A percentile compares a stretch with the other conserved stretches of the same genome.
Conservation (phyloP, 2,888 invertebrate species). For the Therioaphis trifolii region DNA sequence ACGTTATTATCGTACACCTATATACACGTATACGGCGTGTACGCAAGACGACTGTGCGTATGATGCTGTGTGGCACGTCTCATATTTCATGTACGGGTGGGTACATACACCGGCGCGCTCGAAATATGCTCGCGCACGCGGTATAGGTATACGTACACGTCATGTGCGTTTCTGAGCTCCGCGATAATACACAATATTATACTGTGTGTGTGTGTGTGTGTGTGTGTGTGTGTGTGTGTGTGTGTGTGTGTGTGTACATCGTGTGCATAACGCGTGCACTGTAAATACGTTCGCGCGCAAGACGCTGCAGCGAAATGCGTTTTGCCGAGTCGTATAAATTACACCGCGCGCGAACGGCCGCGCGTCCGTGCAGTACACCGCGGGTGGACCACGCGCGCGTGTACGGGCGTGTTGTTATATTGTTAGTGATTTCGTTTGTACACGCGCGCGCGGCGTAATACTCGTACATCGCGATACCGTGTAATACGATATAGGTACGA, state of each 20-base stretch:
- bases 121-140: background rate
- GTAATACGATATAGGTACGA: no score
- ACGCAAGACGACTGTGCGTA: background rate
- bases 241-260: no score
- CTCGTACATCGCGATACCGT: no score
- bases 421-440: no score
- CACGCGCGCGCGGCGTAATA: no score
- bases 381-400: no score
- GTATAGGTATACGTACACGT: background rate
- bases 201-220: background rate
- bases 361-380: no score
- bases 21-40: no score
- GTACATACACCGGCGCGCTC: background rate
- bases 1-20: background rate
- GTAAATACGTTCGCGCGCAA: background rate
- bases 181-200: no score
- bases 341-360: background rate
- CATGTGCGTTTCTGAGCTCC: no score
- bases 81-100: background rate
- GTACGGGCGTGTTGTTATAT: no score
- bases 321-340: conserved; percentile 15
- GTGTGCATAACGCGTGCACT: background rate
- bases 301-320: background rate
- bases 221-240: background rate
- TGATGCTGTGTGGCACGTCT: conserved; percentile 52